Percentiles rank a stretch among this genome's conserved stretches.
Evolutionary conservation across 2,888 invertebrate species (phyloP).

Genomic region (Trissolcus brochymenae): DNA sequence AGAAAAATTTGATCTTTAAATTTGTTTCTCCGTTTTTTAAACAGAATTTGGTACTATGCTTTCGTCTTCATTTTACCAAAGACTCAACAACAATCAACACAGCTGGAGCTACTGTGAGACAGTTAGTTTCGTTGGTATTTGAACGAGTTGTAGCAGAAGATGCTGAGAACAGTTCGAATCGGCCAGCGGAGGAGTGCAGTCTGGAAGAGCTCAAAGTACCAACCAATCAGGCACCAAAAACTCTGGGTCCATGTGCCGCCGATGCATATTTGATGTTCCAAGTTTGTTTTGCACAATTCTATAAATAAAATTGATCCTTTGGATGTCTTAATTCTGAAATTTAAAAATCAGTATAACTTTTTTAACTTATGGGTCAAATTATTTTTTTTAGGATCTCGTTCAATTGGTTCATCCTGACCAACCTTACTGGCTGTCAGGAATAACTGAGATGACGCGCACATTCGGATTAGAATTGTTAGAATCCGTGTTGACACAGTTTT

Average conservation of each 20-base stretch:
- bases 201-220: slow-evolving; percentile 88
- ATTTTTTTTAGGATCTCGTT: slow-evolving; percentile 89
- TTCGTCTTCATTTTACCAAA: slow-evolving; percentile 96
- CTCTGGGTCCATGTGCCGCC: slow-evolving; percentile 90
- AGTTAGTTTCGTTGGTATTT: slow-evolving; percentile 94
- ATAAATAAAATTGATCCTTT: neutral
- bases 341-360: slow-evolving; percentile 2
- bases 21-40: slow-evolving; percentile 59
- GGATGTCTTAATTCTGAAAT: neutral
- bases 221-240: slow-evolving; percentile 87
- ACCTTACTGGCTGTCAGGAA: slow-evolving; percentile 95
- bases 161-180: slow-evolving; percentile 76
- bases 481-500: slow-evolving; percentile 92
- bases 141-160: slow-evolving; percentile 89
- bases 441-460: slow-evolving; percentile 97
- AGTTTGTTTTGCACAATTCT: slow-evolving; percentile 76
- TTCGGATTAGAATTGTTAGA: slow-evolving; percentile 97
- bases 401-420: slow-evolving; percentile 97
- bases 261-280: slow-evolving; percentile 97
- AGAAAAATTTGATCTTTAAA: neutral
- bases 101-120: slow-evolving; percentile 97
- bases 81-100: slow-evolving; percentile 97
- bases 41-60: slow-evolving; percentile 95
- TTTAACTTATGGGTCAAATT: no score
- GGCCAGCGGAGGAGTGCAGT: slow-evolving; percentile 78